Base-by-base conservation (phyloP, 2,113 vertebrate species). In the Xyrauchen texanus region DNA sequence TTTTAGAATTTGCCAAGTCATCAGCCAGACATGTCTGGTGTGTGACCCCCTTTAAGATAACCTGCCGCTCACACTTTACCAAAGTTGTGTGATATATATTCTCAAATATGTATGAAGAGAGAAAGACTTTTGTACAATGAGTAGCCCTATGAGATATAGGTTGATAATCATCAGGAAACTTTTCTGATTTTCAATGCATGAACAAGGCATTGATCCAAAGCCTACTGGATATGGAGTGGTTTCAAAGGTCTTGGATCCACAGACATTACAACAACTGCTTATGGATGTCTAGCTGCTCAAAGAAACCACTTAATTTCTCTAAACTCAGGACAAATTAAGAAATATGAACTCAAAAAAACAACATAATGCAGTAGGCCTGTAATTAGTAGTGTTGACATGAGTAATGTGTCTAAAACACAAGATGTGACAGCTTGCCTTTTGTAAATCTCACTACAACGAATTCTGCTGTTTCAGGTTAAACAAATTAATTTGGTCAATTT, bases 391-490 rank as follows among this genome's bases (percentile, higher is more conserved):
- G 63, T 67, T 53, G 46, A 76, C 68, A 78, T 44, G 68, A 83
- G 53, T 69, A 55, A 76, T 57, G 71, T 76, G 77, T 58, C 21
- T 64, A 71, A 45, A 68, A 73, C n/a, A 34, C 21, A 67, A 51
- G 45, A 60, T 34, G 1, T 21, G 21, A 16, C 65, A 21, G 52
- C 58, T 72, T 78, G 52, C 13, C 55, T 58, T 57, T 45, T n/a
- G 42, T 60, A 7, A 46, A 42, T 16, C 45, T 61, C 8, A 9
- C 46, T 53, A 5, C 55, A 58, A 58, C 15, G 13, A 42, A 64
- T 16, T 8, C 8, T 44, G 16, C 12, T 15, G 21, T 15, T 53
- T 63, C 7, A 15, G 7, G 21, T 76, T 76, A 13, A 72, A 74
- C 70, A 11, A 45, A 62, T 53, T 12, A 10, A 47, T 76, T 64